Evolutionary conservation across 2,888 invertebrate genomes (phyloP).

Genomic region (Melangyna quadrimaculata): DNA sequence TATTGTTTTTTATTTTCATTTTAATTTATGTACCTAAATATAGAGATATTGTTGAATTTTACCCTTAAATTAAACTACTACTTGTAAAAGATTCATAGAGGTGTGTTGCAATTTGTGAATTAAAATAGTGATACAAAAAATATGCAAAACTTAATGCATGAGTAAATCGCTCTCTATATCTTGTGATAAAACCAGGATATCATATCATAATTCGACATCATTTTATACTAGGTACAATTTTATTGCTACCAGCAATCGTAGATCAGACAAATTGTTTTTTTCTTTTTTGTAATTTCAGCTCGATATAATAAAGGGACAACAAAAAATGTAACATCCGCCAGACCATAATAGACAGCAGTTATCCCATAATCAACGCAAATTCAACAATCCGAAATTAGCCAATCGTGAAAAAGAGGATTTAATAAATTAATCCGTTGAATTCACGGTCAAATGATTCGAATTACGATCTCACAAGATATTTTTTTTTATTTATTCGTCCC

Average conservation of each 20-base stretch:
- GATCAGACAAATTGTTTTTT: neutral
- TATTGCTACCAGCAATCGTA: neutral
- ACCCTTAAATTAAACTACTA: neutral
- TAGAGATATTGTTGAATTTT: neutral
- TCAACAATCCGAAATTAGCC: constrained; percentile 51
- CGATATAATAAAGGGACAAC: constrained; percentile 4
- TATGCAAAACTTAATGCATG: constrained; percentile 64
- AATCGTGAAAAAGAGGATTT: constrained; percentile 52
- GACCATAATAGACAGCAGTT: constrained; percentile 27
- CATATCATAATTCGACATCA: neutral
- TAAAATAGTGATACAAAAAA: neutral
- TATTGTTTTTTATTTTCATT: neutral
- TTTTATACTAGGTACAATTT: neutral
- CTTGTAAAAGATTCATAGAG: neutral
- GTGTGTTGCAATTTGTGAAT: neutral
- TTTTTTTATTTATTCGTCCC: neutral
- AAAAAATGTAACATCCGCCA: constrained; percentile 11
- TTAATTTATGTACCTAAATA: neutral
- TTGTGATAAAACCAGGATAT: neutral
- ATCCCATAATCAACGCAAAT: constrained; percentile 41
- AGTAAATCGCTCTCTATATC: neutral
- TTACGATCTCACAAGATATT: constrained; percentile 27
- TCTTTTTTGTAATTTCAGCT: constrained; percentile 15
- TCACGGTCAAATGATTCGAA: constrained; percentile 63
- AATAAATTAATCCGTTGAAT: constrained; percentile 50